Evolutionary conservation across 53 echinoderm and acorn worm species (phyloP), one percentile per base, ranked within the genome.

Genomic region (Echinometra lucunter): DNA sequence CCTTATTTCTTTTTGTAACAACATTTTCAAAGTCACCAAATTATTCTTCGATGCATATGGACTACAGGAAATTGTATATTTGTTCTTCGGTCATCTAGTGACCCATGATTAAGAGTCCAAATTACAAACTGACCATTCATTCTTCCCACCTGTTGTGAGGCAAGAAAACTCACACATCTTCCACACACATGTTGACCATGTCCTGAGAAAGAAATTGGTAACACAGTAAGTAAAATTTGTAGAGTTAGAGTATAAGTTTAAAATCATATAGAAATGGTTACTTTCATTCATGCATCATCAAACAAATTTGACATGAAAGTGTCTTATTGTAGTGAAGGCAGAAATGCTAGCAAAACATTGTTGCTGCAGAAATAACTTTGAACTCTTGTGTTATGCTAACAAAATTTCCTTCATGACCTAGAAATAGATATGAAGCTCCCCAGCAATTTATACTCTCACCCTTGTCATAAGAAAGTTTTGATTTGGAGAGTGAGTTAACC

Each of bases 91-190:
- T 49, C 85, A 85, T 28, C 49, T 85, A 7, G 49, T 49, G 28
- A 85, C 49, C 85, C 49, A 30, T 85, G 49, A 47, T 40, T 44
- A 63, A 63, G 44, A 82, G 25, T 82, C 23, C 25, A 23, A 44
- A 44, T 82, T 82, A 82, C 44, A 42, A 82, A 82, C 44, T 82
- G 82, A 82, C 82, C 85, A 85, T 49, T 85, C n/a, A 47, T 49
- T 85, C n/a, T 27, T 85, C 47, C 85, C 85, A 49, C 85, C 85
- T 85, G 85, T 35, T 16, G 85, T 47, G 85, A 78, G 28, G 21
- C 16, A 45, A 49, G 13, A 19, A 17, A n/a, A 47, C 27, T 28
- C 15, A 85, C 49, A 47, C 85, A 85, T 28, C 45, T 85, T 85
- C 27, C 28, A 2, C 3, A 47, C 85, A 85, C 85, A 45, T 85